phyloP scores from a whole-genome alignment of 2,888 invertebrate species.

The Synergus umbraculus region DNA sequence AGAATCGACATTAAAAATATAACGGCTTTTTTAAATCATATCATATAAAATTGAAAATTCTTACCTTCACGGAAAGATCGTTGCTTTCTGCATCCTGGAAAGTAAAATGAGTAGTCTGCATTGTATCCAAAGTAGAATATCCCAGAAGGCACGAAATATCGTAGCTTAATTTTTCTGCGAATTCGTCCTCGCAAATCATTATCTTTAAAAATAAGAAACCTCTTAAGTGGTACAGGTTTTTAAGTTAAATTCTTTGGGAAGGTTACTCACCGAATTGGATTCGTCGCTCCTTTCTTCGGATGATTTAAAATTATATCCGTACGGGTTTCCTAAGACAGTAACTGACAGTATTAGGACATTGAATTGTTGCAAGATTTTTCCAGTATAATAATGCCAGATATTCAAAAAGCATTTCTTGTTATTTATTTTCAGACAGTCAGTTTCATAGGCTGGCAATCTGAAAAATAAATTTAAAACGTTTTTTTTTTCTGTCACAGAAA shows the following conservation, averaged over 20 bases:
- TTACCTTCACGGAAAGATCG: constrained; percentile 51
- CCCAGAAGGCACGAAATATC: constrained; percentile 77
- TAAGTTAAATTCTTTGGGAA: not conserved
- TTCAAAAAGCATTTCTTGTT: constrained; percentile 78
- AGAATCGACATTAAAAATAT: too few relatives aligned
- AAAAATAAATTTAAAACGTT: constrained; percentile 54
- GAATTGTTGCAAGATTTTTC: constrained; percentile 88
- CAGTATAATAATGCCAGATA: constrained; percentile 83
- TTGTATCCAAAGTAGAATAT: constrained; percentile 74
- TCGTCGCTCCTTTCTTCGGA: constrained; percentile 63
- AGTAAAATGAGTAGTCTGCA: constrained; percentile 59
- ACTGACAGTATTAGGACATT: constrained; percentile 88
- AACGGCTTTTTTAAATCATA: not conserved
- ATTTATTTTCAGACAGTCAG: constrained; percentile 80
- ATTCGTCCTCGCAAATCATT: constrained; percentile 66
- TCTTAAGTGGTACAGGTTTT: not conserved
- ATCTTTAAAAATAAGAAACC: constrained; percentile 56
- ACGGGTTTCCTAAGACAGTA: constrained; percentile 90
- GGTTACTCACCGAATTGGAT: constrained; percentile 62
- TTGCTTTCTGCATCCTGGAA: constrained; percentile 56
- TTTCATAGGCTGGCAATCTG: constrained; percentile 85
- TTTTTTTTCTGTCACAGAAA: not conserved
- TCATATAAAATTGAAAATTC: not conserved
- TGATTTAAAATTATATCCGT: constrained; percentile 76
- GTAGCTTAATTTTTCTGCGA: constrained; percentile 73